A percentile compares a stretch with the other conserved stretches of the same genome.
Evolutionary conservation across 2,113 vertebrate genomes (phyloP).

Genomic region (Bagarius yarrelli): DNA sequence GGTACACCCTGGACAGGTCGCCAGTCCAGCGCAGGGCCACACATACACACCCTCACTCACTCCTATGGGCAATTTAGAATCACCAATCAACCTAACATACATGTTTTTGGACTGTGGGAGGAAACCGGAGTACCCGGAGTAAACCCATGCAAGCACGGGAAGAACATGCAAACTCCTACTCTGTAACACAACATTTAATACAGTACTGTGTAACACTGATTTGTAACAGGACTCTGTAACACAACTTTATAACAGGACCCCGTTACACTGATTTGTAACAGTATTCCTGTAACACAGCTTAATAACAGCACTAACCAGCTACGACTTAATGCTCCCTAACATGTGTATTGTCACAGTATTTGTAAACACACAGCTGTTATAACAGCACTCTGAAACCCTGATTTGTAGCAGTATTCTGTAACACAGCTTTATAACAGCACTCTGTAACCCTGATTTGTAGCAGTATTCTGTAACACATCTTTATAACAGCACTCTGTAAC

Average conservation of each 20-base stretch:
- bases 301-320: too few relatives aligned
- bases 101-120: too few relatives aligned
- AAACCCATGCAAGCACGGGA: too few relatives aligned
- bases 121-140: too few relatives aligned
- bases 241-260: background rate
- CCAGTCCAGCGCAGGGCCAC: too few relatives aligned
- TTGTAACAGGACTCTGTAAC: background rate
- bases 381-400: background rate
- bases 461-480: background rate
- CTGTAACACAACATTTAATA: background rate
- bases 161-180: too few relatives aligned
- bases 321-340: background rate
- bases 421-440: background rate
- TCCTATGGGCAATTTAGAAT: too few relatives aligned
- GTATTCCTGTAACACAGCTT: background rate
- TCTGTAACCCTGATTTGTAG: background rate
- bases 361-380: background rate
- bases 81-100: too few relatives aligned
- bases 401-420: background rate
- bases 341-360: background rate
- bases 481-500: background rate
- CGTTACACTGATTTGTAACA: background rate
- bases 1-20: too few relatives aligned
- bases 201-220: background rate
- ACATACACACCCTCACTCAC: too few relatives aligned